Percentiles rank a stretch among this genome's conserved stretches.
Conservation (phyloP, 2,113 vertebrate genomes). For the Gambusia affinis region DNA sequence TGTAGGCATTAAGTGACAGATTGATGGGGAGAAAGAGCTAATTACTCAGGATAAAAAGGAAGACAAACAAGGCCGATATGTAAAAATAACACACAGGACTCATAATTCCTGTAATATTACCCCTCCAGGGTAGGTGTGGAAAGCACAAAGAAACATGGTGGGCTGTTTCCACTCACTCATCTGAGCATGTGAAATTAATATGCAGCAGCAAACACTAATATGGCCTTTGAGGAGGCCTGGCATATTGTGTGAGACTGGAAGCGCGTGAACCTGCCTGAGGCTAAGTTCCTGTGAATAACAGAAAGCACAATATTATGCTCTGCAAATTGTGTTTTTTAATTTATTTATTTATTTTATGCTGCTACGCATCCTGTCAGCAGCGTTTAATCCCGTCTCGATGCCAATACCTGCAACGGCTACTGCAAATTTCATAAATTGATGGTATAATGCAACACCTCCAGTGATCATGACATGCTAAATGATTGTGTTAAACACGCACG, state of each 20-base stretch:
- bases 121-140: conserved; percentile 51
- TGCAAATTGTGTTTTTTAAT: conserved; percentile 16
- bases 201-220: conserved; percentile 77
- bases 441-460: background rate
- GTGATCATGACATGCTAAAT: background rate
- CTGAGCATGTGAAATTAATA: conserved; percentile 75
- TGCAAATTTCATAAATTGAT: conserved; percentile 14
- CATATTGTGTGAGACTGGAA: conserved; percentile 52
- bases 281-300: conserved; percentile 62
- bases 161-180: conserved; percentile 64
- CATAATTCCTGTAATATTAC: conserved; percentile 65
- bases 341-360: background rate
- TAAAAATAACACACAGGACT: conserved; percentile 65
- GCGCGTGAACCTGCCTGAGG: conserved; percentile 45
- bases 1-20: conserved; percentile 66
- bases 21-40: conserved; percentile 64
- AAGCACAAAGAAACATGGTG: conserved; percentile 58
- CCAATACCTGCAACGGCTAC: background rate
- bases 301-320: conserved; percentile 51
- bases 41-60: conserved; percentile 63
- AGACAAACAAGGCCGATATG: conserved; percentile 35
- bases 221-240: conserved; percentile 69
- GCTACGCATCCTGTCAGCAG: conserved; percentile 21
- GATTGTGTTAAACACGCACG: background rate
- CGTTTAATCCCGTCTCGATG: conserved; percentile 6